phyloP scores from a whole-genome alignment of 2,888 invertebrate species.

The Caenorhabditis sp. region DNA sequence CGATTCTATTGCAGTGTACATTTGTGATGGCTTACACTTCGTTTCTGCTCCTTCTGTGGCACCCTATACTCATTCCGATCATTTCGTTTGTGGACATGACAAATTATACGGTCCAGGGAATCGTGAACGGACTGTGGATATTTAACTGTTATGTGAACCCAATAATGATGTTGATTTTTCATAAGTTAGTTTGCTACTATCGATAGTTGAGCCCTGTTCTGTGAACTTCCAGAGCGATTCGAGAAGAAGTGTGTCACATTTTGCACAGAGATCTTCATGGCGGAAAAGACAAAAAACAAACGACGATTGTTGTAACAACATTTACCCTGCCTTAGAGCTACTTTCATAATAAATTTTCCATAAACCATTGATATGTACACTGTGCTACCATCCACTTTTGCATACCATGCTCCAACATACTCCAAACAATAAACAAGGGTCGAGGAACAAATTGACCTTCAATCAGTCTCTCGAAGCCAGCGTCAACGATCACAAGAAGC shows the following conservation, averaged over 20 bases:
- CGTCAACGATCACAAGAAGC: no score
- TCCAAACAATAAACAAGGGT: not conserved
- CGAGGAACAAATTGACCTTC: no score
- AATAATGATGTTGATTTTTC: conserved; percentile 4
- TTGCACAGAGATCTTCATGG: not conserved
- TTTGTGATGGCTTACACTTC: not conserved
- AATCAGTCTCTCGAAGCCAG: no score
- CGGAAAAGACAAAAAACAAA: not conserved
- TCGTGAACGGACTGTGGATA: conserved; percentile 1
- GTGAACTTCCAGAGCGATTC: not conserved
- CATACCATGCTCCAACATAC: not conserved
- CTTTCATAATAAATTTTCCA: no score
- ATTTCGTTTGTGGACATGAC: conserved; percentile 9
- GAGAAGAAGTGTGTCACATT: not conserved
- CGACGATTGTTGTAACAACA: not conserved
- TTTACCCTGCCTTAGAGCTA: no score
- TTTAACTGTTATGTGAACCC: conserved; percentile 16
- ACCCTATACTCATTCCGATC: not conserved
- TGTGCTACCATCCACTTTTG: not conserved
- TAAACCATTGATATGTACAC: no score
- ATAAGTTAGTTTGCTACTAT: not conserved
- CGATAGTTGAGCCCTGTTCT: not conserved
- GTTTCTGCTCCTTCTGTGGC: not conserved
- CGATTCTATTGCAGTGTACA: not conserved
- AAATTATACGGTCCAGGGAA: not conserved